A percentile compares a stretch with the other conserved stretches of the same genome.
These are phyloP conservation scores for Cherax destructor DNA, from an alignment of 1,140 invertebrate species.

Conservation along the genomic window DNA sequence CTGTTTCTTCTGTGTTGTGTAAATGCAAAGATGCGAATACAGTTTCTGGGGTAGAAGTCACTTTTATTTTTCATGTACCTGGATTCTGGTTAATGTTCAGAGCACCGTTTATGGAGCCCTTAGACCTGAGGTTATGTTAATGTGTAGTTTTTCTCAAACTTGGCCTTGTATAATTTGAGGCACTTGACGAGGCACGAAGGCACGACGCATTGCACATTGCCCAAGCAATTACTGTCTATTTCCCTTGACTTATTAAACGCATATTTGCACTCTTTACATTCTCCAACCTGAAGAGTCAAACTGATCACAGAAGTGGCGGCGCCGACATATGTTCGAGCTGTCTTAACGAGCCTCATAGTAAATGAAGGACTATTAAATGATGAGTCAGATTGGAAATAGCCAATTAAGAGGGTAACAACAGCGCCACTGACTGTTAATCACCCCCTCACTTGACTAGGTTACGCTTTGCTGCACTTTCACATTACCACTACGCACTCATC, in stretches of 20 bases:
- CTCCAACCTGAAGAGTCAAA: background rate
- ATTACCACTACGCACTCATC: background rate
- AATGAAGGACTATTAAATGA: constrained; percentile 1
- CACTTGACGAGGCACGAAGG: too few species aligned
- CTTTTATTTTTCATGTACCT: too few species aligned
- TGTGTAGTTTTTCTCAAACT: too few species aligned
- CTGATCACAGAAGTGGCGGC: background rate
- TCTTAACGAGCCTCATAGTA: background rate
- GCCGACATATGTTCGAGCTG: background rate
- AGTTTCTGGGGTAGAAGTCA: background rate
- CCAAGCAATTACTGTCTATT: background rate
- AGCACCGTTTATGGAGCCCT: too few species aligned
- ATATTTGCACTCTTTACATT: background rate
- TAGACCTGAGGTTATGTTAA: too few species aligned
- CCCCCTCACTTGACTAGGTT: background rate
- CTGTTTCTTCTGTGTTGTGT: background rate
- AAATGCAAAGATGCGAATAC: background rate
- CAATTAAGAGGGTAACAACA: constrained; percentile 14
- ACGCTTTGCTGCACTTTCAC: background rate
- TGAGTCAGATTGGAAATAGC: constrained; percentile 11
- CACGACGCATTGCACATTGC: too few species aligned
- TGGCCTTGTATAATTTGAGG: too few species aligned
- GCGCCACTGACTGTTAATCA: background rate
- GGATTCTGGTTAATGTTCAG: too few species aligned
- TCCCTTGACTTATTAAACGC: background rate